Evolutionary conservation across 2,888 invertebrate species (phyloP).

Genomic region (Drosophila antonietae): DNA sequence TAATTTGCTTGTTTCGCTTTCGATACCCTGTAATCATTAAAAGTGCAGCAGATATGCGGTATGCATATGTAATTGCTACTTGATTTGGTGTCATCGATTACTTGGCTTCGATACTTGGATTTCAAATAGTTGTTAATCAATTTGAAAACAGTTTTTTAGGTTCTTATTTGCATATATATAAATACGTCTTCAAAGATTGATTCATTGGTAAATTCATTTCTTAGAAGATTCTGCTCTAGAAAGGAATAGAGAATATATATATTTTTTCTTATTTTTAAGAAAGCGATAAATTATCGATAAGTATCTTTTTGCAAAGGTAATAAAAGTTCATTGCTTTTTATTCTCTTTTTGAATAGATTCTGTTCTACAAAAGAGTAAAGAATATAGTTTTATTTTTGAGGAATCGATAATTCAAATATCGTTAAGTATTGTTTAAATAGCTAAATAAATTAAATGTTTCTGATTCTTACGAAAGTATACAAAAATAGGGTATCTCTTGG

Average conservation of each 20-base stretch:
- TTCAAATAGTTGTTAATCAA: neutral
- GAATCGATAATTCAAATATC: neutral
- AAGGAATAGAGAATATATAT: too few species aligned
- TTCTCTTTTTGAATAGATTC: neutral
- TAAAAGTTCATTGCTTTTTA: too few species aligned
- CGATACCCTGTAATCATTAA: constrained; percentile 25
- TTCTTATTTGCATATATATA: neutral
- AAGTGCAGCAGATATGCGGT: neutral
- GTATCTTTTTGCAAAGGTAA: too few species aligned
- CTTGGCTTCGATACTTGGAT: neutral
- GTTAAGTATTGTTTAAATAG: neutral
- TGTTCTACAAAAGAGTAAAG: neutral
- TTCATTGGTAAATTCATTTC: too few species aligned
- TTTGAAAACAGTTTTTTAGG: neutral
- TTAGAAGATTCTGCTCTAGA: too few species aligned
- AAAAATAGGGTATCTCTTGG: neutral
- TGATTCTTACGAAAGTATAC: neutral
- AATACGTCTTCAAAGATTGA: neutral
- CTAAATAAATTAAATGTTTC: accelerated
- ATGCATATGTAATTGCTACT: neutral
- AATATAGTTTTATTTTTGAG: neutral
- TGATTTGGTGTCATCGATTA: neutral
- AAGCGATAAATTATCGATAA: too few species aligned
- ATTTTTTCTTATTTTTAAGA: too few species aligned
- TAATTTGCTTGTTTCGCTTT: constrained; percentile 11